phyloP scores from a whole-genome alignment of 2,888 invertebrate genomes.

The Emmelina monodactyla region DNA sequence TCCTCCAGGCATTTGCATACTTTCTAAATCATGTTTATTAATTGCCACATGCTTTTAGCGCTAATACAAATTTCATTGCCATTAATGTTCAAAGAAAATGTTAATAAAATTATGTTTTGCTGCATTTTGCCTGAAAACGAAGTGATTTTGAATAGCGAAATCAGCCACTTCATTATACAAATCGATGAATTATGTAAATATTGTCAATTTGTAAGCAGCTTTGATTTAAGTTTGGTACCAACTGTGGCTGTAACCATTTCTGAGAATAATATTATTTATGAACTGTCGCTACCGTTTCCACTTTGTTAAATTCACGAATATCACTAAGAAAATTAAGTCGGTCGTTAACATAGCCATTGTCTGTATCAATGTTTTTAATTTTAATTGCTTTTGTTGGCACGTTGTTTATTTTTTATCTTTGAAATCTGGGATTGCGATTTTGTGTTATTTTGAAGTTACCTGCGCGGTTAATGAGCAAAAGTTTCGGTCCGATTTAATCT shows the following conservation, averaged over 20 bases:
- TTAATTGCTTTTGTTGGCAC: background rate
- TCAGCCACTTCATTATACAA: slow-evolving; percentile 56
- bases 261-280: slow-evolving; percentile 51
- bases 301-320: slow-evolving; percentile 42
- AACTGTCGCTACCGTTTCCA: slow-evolving; percentile 49
- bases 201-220: slow-evolving; percentile 49
- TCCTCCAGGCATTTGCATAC: slow-evolving; percentile 2
- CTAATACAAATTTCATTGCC: slow-evolving; percentile 18
- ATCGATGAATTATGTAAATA: slow-evolving; percentile 59
- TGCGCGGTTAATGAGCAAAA: slow-evolving; percentile 26
- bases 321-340: no score
- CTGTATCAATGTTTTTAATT: slow-evolving; percentile 9
- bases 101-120: slow-evolving; percentile 30
- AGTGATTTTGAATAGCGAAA: slow-evolving; percentile 41
- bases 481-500: slow-evolving; percentile 43
- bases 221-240: slow-evolving; percentile 50
- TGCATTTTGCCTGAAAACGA: slow-evolving; percentile 35
- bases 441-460: background rate
- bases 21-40: slow-evolving; percentile 1
- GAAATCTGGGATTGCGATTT: background rate
- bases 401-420: background rate
- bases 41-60: slow-evolving; percentile 21
- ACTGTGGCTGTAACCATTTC: slow-evolving; percentile 41
- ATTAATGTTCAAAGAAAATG: slow-evolving; percentile 25
- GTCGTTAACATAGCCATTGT: no score